A percentile compares a stretch with the other conserved stretches of the same genome.
phyloP scores from a whole-genome alignment of 2,888 invertebrate species.

The Eumacrocentrus americanus region DNA sequence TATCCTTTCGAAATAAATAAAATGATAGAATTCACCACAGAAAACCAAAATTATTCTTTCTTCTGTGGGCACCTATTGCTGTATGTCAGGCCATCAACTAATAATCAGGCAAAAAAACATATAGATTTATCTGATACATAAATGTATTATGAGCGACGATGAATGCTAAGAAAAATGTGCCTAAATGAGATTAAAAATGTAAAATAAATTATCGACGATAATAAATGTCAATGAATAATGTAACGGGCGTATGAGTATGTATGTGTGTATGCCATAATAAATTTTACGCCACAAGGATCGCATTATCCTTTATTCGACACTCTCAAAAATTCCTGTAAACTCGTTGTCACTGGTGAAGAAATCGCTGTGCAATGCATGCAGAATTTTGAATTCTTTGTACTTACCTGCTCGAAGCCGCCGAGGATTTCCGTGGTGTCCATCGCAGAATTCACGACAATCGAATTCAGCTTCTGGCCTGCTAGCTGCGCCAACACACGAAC shows the following conservation, averaged over 20 bases:
- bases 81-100: not conserved
- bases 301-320: not conserved
- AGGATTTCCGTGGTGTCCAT: conserved; percentile 95
- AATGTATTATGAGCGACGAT: not conserved
- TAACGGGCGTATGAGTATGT: no score
- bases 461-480: conserved; percentile 74
- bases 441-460: conserved; percentile 84
- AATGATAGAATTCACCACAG: no score
- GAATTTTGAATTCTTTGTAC: conserved; percentile 41
- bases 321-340: not conserved
- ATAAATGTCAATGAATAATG: not conserved
- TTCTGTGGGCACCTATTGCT: not conserved
- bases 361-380: not conserved
- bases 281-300: not conserved
- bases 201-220: conserved; percentile 5
- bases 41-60: not conserved
- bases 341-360: no score
- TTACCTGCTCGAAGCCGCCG: conserved; percentile 97
- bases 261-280: not conserved
- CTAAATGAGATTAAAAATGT: conserved; percentile 41
- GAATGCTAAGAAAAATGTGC: conserved; percentile 40
- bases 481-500: conserved; percentile 79
- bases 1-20: not conserved
- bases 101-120: not conserved
- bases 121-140: no score